phyloP scores from a whole-genome alignment of 2,113 vertebrate species.

The Hylia prasina region DNA sequence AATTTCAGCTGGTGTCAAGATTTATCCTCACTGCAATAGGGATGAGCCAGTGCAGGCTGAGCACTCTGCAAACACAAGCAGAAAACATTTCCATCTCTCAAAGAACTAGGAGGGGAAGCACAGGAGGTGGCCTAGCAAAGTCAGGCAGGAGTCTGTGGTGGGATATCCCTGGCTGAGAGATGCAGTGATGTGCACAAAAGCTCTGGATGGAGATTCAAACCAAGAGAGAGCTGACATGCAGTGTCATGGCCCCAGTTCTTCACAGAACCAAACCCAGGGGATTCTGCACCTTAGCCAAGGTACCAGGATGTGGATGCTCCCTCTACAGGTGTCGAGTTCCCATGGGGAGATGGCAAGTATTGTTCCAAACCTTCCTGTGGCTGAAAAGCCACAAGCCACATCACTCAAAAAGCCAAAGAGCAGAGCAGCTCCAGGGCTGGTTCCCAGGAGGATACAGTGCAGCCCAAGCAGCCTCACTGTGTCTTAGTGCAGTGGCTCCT shows the following conservation, averaged over 20 bases:
- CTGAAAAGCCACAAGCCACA: background rate
- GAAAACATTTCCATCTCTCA: background rate
- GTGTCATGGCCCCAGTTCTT: background rate
- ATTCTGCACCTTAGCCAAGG: background rate
- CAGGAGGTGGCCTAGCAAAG: background rate
- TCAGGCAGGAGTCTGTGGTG: background rate
- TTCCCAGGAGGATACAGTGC: background rate
- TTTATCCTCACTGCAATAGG: background rate
- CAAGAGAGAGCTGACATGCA: background rate
- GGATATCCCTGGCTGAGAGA: background rate
- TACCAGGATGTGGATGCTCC: background rate
- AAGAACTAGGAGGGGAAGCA: background rate
- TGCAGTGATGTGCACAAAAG: background rate
- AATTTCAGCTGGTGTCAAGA: background rate
- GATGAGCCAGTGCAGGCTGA: background rate
- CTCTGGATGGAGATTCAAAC: background rate
- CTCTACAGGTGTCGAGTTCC: background rate
- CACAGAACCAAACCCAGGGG: rapidly evolving
- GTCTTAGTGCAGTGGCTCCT: background rate
- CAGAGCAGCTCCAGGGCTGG: background rate
- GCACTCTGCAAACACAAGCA: background rate
- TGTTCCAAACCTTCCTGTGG: background rate
- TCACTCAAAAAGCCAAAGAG: background rate
- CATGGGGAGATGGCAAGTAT: background rate
- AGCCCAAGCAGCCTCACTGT: background rate